Evolutionary conservation across 2,113 vertebrate species (phyloP).

Genomic region (Zeus faber): DNA sequence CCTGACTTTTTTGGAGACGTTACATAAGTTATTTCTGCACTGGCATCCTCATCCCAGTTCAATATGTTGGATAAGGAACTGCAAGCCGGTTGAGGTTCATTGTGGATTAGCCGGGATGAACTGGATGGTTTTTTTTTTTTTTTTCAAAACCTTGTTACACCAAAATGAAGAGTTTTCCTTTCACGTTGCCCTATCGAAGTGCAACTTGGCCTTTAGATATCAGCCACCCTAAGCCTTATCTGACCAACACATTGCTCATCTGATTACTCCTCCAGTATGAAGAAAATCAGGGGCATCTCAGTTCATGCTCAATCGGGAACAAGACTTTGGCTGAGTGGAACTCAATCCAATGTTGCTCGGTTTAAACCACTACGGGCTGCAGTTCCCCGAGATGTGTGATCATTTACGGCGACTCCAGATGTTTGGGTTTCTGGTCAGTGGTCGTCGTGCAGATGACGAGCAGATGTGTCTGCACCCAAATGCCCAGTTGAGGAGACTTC

Average conservation of each 20-base stretch:
- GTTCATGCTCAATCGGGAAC: constrained; percentile 18
- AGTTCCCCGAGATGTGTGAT: constrained; percentile 14
- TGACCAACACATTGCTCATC: background rate
- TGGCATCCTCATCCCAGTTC: constrained; percentile 16
- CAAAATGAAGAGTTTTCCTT: constrained; percentile 40
- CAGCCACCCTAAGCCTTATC: constrained; percentile 16
- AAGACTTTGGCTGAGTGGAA: constrained; percentile 20
- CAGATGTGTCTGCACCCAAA: background rate
- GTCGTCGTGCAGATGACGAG: constrained; percentile 16
- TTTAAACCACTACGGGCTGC: constrained; percentile 6
- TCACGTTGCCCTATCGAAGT: background rate
- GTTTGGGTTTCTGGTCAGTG: constrained; percentile 12
- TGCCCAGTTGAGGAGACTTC: constrained; percentile 4
- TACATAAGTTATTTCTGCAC: constrained; percentile 46
- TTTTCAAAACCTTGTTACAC: constrained; percentile 22
- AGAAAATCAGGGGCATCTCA: constrained; percentile 18
- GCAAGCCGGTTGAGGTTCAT: no score
- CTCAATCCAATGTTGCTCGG: constrained; percentile 2
- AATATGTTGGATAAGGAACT: constrained; percentile 10
- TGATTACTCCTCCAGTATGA: no score
- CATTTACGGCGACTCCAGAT: constrained; percentile 21
- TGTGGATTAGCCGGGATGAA: constrained; percentile 31
- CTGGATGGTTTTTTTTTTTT: no score
- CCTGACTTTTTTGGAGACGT: no score
- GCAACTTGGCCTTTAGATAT: constrained; percentile 11